These are phyloP conservation scores for Patagioenas fasciata DNA, from an alignment of 2,113 vertebrate genomes.

Conservation along the genomic window DNA sequence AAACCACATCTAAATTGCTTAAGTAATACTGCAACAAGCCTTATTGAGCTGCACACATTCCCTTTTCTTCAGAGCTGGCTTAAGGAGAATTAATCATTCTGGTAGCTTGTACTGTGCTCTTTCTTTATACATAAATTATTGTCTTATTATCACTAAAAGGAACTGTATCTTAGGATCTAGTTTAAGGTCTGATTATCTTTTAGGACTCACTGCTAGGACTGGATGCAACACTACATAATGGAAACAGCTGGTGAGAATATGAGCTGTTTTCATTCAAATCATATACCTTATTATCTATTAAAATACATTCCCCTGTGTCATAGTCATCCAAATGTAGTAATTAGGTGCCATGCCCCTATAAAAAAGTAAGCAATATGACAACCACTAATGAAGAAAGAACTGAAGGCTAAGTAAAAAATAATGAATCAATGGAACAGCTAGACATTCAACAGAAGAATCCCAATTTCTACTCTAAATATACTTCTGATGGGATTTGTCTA, in stretches of 20 bases:
- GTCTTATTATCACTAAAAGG: neutral
- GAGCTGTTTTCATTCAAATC: neutral
- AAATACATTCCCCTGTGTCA: neutral
- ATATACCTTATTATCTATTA: neutral
- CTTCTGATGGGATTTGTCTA: conserved; percentile 31
- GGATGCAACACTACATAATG: neutral
- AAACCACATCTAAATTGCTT: neutral
- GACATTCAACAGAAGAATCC: neutral
- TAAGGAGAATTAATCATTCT: neutral
- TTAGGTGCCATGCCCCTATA: neutral
- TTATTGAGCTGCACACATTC: neutral
- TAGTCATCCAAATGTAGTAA: neutral
- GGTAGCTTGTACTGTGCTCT: neutral
- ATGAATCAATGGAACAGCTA: neutral
- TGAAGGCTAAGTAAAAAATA: conserved; percentile 10
- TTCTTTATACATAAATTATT: neutral
- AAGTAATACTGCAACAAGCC: neutral
- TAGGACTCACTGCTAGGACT: neutral
- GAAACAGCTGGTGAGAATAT: neutral
- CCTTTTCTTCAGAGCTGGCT: neutral
- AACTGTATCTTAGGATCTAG: neutral
- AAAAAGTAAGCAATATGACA: conserved; percentile 5
- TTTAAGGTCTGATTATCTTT: neutral
- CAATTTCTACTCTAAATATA: neutral
- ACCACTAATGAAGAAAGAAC: conserved; percentile 1